Evolutionary conservation across 2,888 invertebrate genomes (phyloP), one percentile per base, ranked within the genome.

Genomic region (Thereva unica): DNA sequence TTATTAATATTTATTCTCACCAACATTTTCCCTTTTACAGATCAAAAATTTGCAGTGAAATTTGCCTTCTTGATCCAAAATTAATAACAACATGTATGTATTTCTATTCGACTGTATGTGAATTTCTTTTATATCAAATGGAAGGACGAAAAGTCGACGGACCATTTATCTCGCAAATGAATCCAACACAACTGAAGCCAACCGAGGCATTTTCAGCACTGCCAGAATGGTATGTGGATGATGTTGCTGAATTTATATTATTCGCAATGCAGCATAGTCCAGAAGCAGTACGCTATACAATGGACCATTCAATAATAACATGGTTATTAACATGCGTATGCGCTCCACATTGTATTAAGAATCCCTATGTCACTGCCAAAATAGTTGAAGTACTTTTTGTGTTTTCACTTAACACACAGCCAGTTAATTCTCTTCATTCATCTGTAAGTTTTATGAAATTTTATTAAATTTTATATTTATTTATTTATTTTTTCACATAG

Each of bases 181-280:
- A 88, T 10, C 83, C 83, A 56, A 78, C 84, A 54, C 84, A 85
- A 53, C 83, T 85, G 44, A 86, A 86, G 72, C 84, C 89, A 56
- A 87, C 91, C 10, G 84, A 86, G 73, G 85, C 89, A 73, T 97
- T 97, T 84, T 88, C 90, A 64, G 93, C 96, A 74, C 85, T 95
- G 77, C 98, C 98, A 47, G 97, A 98, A 84, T 97, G 96, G 92
- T 94, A 95, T 80, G 89, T 98, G 73, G 98, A 98, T 82, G 97
- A 98, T 78, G 91, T 97, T 74, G 95, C 97, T 8, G 97, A 98
- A 82, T 95, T 97, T 82, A 85, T 97, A 75, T 86, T 96, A 41
- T 96, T 97, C 78, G 88, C 92, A 4, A 86, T 97, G 76, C 95
- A 95, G 82, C 92, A 89, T 77, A 87, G 88, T 61, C 89, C 92